These are phyloP conservation scores for Polietes domitor DNA, from an alignment of 2,888 invertebrate species.

Conservation along the genomic window DNA sequence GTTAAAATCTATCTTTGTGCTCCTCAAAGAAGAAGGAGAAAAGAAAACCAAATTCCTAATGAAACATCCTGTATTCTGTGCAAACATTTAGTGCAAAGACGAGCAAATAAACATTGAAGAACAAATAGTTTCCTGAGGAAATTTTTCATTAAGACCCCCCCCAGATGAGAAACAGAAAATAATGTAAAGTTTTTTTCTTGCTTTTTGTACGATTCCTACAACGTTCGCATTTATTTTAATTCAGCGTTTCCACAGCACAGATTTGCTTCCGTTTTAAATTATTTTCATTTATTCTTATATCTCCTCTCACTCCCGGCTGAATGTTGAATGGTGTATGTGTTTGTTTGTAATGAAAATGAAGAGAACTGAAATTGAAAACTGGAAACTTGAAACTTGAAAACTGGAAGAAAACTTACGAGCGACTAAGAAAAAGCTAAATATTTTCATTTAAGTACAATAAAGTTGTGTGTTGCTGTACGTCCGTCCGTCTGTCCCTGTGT, in stretches of 20 bases:
- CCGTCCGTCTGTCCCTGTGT: background rate
- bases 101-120: background rate
- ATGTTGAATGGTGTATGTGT: background rate
- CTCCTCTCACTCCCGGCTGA: background rate
- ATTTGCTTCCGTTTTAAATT: conserved; percentile 16
- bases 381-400: background rate
- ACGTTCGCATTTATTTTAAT: conserved; percentile 29
- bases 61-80: background rate
- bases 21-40: no score
- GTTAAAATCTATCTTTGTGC: no score
- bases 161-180: background rate
- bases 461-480: background rate
- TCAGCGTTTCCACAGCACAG: conserved; percentile 22
- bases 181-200: background rate
- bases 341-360: background rate
- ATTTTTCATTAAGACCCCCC: conserved; percentile 29
- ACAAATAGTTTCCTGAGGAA: conserved; percentile 28
- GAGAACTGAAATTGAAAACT: background rate
- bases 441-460: conserved; percentile 25
- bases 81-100: background rate
- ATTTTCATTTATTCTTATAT: background rate
- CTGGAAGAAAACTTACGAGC: background rate
- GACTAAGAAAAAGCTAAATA: background rate
- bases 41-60: background rate
- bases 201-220: background rate